Percentiles rank a stretch among this genome's conserved stretches.
phyloP scores from a whole-genome alignment of 2,797 vertebrate species.

The Peromyscus nudipes region DNA sequence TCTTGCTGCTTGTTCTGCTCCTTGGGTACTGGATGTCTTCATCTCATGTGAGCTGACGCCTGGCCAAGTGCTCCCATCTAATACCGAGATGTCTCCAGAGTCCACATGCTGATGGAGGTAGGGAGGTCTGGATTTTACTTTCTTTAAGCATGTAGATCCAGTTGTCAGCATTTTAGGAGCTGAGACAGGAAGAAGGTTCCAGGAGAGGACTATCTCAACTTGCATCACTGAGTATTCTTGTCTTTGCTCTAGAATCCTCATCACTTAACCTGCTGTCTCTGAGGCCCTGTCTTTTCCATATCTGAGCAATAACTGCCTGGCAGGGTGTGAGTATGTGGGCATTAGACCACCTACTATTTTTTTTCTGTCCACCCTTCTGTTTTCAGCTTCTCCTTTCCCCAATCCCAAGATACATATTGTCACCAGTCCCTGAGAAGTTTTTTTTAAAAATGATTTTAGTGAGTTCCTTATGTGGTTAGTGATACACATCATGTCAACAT shows the following conservation, averaged over 20 bases:
- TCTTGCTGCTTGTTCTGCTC: neutral
- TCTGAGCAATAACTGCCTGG: neutral
- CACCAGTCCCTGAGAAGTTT: neutral
- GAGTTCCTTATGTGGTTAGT: neutral
- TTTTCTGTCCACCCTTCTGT: neutral
- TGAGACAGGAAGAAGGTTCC: neutral
- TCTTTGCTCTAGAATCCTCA: neutral
- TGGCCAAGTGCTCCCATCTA: neutral
- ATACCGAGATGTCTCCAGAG: neutral
- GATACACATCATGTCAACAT: neutral
- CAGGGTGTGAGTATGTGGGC: neutral
- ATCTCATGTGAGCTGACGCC: neutral
- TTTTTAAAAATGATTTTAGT: neutral
- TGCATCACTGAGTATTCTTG: neutral
- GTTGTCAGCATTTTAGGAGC: neutral
- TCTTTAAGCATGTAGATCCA: neutral
- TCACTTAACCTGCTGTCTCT: neutral
- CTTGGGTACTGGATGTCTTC: neutral
- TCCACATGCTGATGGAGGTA: neutral
- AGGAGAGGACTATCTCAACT: neutral
- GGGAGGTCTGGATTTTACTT: neutral
- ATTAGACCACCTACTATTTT: neutral
- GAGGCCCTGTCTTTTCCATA: neutral
- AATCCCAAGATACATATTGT: neutral
- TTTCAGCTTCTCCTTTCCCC: neutral